Percentiles rank a stretch among this genome's conserved stretches.
These are phyloP conservation scores for Drosophila kokeensis DNA, from an alignment of 2,888 invertebrate genomes.

Conservation along the genomic window DNA sequence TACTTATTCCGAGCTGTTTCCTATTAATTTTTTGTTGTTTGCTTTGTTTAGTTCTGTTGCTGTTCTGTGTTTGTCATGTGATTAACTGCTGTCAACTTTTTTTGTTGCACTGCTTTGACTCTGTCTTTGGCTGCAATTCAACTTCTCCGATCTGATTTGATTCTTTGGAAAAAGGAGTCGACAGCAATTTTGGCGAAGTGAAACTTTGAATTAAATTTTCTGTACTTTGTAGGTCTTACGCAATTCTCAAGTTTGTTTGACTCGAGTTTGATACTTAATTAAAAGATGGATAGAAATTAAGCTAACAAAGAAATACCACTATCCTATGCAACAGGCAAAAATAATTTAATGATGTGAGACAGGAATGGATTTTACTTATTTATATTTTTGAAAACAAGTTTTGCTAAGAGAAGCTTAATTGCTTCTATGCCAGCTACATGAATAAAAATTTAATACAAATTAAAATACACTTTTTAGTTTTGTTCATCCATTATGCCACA, in stretches of 20 bases:
- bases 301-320: neutral
- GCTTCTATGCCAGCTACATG: neutral
- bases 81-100: constrained; percentile 66
- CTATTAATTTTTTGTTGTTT: constrained; percentile 8
- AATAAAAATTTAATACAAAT: neutral
- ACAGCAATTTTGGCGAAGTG: constrained; percentile 7
- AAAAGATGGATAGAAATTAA: neutral
- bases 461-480: neutral
- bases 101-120: constrained; percentile 11
- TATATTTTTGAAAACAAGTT: neutral
- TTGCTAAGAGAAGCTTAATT: too few relatives aligned
- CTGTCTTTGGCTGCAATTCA: constrained; percentile 19
- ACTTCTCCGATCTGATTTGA: constrained; percentile 32
- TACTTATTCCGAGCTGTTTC: neutral
- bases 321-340: neutral
- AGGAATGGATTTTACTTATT: neutral
- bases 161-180: neutral
- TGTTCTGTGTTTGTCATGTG: constrained; percentile 60
- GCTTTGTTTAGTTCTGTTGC: constrained; percentile 40
- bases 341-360: neutral
- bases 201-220: constrained; percentile 28
- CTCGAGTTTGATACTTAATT: constrained; percentile 2
- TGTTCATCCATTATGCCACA: neutral
- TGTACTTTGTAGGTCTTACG: constrained; percentile 1
- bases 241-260: constrained; percentile 7